Percentiles rank a stretch among this genome's conserved stretches.
phyloP scores from a whole-genome alignment of 1,140 invertebrate genomes.

The Drosophila ambigua region DNA sequence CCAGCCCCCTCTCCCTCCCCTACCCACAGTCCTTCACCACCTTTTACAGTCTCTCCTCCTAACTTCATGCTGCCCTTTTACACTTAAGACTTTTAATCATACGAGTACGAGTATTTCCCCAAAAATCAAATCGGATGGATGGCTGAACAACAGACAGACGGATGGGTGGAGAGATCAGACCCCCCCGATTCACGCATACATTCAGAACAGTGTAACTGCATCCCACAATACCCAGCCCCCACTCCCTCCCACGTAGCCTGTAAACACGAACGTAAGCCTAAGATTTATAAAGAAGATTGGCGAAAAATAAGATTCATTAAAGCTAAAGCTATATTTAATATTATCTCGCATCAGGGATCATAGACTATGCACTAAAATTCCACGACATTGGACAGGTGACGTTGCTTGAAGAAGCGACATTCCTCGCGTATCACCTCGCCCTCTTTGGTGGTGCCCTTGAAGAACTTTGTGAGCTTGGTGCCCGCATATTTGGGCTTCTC shows the following conservation, averaged over 20 bases:
- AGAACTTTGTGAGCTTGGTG: conserved; percentile 86
- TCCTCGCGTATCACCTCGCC: conserved; percentile 84
- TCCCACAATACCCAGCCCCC: conserved; percentile 3
- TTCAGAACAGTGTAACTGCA: conserved; percentile 74
- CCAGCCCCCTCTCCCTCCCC: not conserved
- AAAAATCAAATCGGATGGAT: too few relatives aligned
- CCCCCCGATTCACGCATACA: conserved; percentile 59
- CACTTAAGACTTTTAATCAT: conserved; percentile 16
- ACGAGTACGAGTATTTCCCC: not conserved
- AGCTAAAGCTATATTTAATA: conserved; percentile 26
- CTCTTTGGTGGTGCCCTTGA: conserved; percentile 83
- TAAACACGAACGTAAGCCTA: conserved; percentile 55
- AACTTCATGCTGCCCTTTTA: conserved; percentile 2
- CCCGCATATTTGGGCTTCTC: conserved; percentile 83
- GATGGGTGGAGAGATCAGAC: conserved; percentile 20
- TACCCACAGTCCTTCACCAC: not conserved
- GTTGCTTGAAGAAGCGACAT: conserved; percentile 86
- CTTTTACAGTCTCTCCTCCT: too few relatives aligned
- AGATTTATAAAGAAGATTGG: conserved; percentile 50
- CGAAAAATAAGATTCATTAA: conserved; percentile 64
- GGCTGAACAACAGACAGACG: too few relatives aligned
- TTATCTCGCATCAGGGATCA: too few relatives aligned
- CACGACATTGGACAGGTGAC: conserved; percentile 83
- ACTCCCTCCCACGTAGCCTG: conserved; percentile 43
- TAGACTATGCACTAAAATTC: conserved; percentile 53